These are phyloP conservation scores for Colletes collaris DNA, from an alignment of 2,888 invertebrate genomes.

Conservation along the genomic window DNA sequence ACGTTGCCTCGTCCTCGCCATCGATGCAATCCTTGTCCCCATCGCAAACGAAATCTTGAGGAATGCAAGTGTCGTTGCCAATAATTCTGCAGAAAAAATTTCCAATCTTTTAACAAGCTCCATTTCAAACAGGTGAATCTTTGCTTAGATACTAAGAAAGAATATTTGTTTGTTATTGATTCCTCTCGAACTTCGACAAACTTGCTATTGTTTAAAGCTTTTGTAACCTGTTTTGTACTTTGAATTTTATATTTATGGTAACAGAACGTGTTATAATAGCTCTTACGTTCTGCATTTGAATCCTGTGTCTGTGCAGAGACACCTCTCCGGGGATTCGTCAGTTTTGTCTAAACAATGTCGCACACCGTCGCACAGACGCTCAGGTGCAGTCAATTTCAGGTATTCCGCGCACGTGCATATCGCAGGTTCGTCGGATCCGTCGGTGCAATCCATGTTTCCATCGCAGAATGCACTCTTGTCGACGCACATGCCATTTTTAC, in stretches of 20 bases:
- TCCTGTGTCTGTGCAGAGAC: slow-evolving; percentile 85
- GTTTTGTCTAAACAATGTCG: slow-evolving; percentile 90
- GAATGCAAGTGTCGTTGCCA: slow-evolving; percentile 84
- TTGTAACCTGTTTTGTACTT: too few species aligned
- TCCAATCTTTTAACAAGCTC: too few species aligned
- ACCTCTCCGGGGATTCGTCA: slow-evolving; percentile 88
- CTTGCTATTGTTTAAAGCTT: too few species aligned
- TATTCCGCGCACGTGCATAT: slow-evolving; percentile 88
- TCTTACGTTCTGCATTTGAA: slow-evolving; percentile 85
- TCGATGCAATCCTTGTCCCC: slow-evolving; percentile 89
- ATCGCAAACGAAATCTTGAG: slow-evolving; percentile 91
- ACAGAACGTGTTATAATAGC: not conserved
- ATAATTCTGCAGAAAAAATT: slow-evolving; percentile 26
- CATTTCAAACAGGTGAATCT: too few species aligned
- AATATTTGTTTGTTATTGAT: too few species aligned
- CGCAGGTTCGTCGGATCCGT: slow-evolving; percentile 89
- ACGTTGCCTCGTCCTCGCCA: slow-evolving; percentile 89
- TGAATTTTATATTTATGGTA: not conserved
- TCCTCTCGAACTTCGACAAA: too few species aligned
- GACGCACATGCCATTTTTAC: slow-evolving; percentile 88
- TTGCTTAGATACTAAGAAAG: too few species aligned
- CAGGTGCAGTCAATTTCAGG: slow-evolving; percentile 87
- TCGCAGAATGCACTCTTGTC: slow-evolving; percentile 89
- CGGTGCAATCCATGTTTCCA: slow-evolving; percentile 87
- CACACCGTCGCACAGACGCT: slow-evolving; percentile 90